phyloP scores from a whole-genome alignment of 2,888 invertebrate species.

The Xestia sexstrigata region DNA sequence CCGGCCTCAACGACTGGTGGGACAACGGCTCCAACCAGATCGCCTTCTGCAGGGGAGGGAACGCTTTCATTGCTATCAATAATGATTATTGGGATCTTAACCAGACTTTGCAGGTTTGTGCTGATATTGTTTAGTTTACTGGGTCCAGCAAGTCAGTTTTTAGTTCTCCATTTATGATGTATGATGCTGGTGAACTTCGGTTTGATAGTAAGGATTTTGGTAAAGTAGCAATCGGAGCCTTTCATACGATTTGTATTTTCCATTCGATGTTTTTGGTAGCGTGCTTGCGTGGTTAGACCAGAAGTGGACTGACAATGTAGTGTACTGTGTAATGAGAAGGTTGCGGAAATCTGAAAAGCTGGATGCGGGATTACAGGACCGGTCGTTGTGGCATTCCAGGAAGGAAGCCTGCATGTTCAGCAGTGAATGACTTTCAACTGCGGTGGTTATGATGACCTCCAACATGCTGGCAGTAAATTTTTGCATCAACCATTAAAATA shows the following conservation, averaged over 20 bases:
- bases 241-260: neutral
- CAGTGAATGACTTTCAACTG: neutral
- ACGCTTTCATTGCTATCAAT: conserved; percentile 92
- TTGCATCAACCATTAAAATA: neutral
- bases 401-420: neutral
- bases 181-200: neutral
- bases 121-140: neutral
- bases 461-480: too few species aligned
- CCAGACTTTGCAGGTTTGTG: conserved; percentile 86
- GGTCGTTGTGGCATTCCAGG: neutral
- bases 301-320: neutral
- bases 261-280: neutral
- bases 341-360: neutral
- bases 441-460: neutral
- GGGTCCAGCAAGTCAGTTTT: neutral
- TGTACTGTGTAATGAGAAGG: neutral
- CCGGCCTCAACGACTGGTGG: conserved; percentile 92
- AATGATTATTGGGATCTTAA: conserved; percentile 88
- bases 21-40: conserved; percentile 94
- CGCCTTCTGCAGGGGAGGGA: conserved; percentile 92
- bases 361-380: neutral
- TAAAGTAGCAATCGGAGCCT: neutral
- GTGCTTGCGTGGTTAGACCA: neutral
- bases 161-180: neutral
- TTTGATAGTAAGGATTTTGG: neutral